Evolutionary conservation across 2,888 invertebrate species (phyloP), one percentile per base, ranked within the genome.

Genomic region (Stramonita haemastoma): DNA sequence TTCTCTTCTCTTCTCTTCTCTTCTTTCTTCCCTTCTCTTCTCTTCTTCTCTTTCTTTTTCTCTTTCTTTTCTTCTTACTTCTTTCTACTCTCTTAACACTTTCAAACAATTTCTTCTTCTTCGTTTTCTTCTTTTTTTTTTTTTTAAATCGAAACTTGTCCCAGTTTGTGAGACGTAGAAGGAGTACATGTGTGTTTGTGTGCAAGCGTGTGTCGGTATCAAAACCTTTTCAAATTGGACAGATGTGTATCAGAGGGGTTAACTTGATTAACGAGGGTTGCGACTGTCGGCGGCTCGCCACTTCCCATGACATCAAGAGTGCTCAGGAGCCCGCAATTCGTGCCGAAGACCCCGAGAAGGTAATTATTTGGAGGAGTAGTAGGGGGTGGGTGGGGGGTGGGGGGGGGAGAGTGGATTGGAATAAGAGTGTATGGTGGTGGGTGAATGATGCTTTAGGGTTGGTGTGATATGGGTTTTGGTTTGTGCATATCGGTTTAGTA

Each of bases 201-300:
- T 86, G 86, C 86, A 86, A 60, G 66, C 86, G n/a, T n/a, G 86
- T 86, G 86, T 22, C 86, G 60, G 32, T 86, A 86, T 86, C 86
- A 66, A 86, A 86, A 86, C 86, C 8, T 2, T 46, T 46, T 46
- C 46, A 46, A 86, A 86, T 86, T 60, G 86, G 86, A 86, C 86
- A 86, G 86, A 60, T 86, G 86, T 66, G 86, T 86, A 86, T 84
- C 86, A 15, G 57, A 15, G 34, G 86, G 86, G 60, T 57, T 86
- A 86, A 86, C 57, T 86, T 86, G 86, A 86, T 86, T 86, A 86
- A 57, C 86, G 34, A 86, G n/a, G 86, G 60, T 32, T 29, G 32
- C 56, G 60, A 66, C 86, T 22, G 60, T 86, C 86, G 32, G 26
- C 46, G n/a, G n/a, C 46, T 46, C 46, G 60, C 32, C 60, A 22